These are phyloP conservation scores for Mythimna lalbum DNA, from an alignment of 2,888 invertebrate genomes.

Conservation along the genomic window DNA sequence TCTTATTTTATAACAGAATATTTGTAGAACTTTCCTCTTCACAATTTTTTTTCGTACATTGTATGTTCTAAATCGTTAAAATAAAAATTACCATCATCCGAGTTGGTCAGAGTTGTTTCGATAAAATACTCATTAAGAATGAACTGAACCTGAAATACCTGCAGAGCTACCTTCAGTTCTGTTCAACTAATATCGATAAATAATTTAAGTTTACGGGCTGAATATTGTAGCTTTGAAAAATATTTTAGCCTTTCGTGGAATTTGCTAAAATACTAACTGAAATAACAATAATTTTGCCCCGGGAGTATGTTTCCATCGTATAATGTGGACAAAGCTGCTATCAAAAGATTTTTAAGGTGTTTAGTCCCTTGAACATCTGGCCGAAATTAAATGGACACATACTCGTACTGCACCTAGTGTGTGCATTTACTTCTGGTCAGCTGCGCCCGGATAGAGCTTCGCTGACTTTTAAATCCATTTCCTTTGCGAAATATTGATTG, in stretches of 20 bases:
- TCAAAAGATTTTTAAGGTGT: too few species aligned
- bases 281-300: too few species aligned
- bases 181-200: constrained; percentile 3
- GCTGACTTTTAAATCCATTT: too few species aligned
- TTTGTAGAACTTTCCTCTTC: background rate
- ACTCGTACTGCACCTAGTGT: too few species aligned
- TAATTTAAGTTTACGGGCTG: background rate
- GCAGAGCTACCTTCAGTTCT: background rate
- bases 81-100: background rate
- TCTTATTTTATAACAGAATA: background rate
- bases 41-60: background rate
- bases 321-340: too few species aligned
- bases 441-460: too few species aligned
- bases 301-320: too few species aligned
- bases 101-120: background rate
- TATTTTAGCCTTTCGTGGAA: background rate
- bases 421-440: too few species aligned
- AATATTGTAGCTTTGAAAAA: background rate
- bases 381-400: too few species aligned
- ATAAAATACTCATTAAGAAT: background rate
- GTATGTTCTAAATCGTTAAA: background rate
- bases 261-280: background rate
- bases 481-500: too few species aligned
- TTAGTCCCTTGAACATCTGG: too few species aligned
- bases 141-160: background rate